A percentile compares a stretch with the other conserved stretches of the same genome.
phyloP scores from a whole-genome alignment of 2,113 vertebrate genomes.

The Indicator indicator region DNA sequence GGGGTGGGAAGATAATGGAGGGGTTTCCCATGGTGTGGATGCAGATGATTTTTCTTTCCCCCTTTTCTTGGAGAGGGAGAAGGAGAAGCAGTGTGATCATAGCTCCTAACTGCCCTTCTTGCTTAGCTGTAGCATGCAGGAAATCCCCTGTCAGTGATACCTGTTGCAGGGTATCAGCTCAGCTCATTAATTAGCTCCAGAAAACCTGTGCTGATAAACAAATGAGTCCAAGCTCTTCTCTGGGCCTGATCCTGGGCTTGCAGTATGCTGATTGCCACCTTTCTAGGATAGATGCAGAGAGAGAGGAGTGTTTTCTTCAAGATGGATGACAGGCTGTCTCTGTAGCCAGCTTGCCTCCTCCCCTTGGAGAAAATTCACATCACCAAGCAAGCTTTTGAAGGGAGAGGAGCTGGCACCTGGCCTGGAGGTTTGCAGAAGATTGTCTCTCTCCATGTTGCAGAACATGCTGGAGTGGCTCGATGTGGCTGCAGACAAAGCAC shows the following conservation, averaged over 20 bases:
- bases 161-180: conserved; percentile 46
- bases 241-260: not conserved
- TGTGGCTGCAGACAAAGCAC: not conserved
- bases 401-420: conserved; percentile 19
- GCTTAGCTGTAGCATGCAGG: not conserved
- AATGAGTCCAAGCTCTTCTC: conserved; percentile 17
- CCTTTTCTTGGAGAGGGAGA: not conserved
- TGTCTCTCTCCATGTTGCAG: not conserved
- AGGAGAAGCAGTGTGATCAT: not conserved
- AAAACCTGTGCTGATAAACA: conserved; percentile 27
- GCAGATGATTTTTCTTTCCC: not conserved
- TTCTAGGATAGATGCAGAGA: not conserved
- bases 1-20: not conserved
- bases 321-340: conserved; percentile 55
- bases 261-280: not conserved
- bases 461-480: accelerated
- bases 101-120: not conserved
- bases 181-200: conserved; percentile 49
- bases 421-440: conserved; percentile 2
- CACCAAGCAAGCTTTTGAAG: not conserved
- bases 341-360: not conserved
- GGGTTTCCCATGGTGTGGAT: not conserved
- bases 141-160: conserved; percentile 24
- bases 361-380: conserved; percentile 19
- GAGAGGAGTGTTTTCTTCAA: conserved; percentile 31